Evolutionary conservation across 2,113 vertebrate genomes (phyloP).

Genomic region (Strigops habroptila): DNA sequence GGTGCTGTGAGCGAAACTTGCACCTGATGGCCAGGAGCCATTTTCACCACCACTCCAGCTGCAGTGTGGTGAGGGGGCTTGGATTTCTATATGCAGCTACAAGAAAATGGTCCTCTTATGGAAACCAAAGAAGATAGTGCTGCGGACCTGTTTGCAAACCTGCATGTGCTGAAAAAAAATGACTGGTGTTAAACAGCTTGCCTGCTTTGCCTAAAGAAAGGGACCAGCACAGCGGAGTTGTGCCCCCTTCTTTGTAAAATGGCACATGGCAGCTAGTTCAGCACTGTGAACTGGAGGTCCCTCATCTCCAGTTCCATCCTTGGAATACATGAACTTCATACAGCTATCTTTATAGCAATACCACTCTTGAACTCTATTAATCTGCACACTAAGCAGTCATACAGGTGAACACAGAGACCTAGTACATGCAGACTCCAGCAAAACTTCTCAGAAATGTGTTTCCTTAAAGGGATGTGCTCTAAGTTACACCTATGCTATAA

Average conservation of each 20-base stretch:
- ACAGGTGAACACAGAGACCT: neutral
- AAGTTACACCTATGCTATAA: neutral
- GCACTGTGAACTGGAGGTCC: neutral
- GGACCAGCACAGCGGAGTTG: neutral
- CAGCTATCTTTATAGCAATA: neutral
- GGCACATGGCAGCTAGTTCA: neutral
- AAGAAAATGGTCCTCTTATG: neutral
- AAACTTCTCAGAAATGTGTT: neutral
- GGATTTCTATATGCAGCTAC: neutral
- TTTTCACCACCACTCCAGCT: constrained; percentile 24
- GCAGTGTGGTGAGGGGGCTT: accelerated
- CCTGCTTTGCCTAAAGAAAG: neutral
- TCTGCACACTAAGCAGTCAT: neutral
- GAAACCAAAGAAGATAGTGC: neutral
- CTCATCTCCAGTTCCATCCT: neutral
- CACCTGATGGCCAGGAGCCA: constrained; percentile 15
- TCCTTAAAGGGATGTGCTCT: neutral
- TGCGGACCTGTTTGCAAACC: neutral
- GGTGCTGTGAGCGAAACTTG: constrained; percentile 3
- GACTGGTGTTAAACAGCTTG: neutral
- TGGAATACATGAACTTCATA: neutral
- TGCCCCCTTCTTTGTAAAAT: neutral
- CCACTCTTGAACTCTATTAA: neutral
- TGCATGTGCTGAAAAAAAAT: neutral
- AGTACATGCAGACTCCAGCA: neutral